Evolutionary conservation across 2,113 vertebrate species (phyloP).

Genomic region (Cephalopterus ornatus): DNA sequence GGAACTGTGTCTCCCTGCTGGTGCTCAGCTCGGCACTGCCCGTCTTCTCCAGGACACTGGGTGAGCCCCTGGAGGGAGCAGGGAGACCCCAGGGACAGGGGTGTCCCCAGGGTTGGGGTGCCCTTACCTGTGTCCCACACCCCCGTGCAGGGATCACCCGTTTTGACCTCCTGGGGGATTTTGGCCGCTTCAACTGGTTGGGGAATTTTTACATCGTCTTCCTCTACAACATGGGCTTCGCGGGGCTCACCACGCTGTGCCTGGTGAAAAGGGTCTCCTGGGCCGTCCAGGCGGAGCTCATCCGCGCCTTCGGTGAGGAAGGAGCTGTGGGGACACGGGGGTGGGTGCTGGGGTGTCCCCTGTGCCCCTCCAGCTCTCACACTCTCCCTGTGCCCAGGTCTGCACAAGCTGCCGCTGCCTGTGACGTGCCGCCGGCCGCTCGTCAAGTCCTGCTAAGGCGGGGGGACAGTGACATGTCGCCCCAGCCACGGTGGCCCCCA

Average conservation of each 20-base stretch:
- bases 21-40: conserved; percentile 96
- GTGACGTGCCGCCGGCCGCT: conserved; percentile 73
- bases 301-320: conserved; percentile 90
- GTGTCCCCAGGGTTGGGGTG: not conserved
- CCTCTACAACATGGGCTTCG: conserved; percentile 94
- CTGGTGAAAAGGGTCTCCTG: conserved; percentile 92
- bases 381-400: conserved; percentile 68
- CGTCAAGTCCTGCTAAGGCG: conserved; percentile 57
- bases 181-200: conserved; percentile 94
- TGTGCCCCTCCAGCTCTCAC: not conserved
- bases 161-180: conserved; percentile 94
- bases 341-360: not conserved
- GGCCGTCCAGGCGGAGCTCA: conserved; percentile 89
- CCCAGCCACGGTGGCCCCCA: fast-evolving
- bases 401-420: conserved; percentile 86
- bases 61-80: conserved; percentile 65
- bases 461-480: not conserved
- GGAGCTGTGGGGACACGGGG: not conserved
- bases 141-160: conserved; percentile 85
- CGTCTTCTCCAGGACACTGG: conserved; percentile 93
- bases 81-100: not conserved
- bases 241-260: conserved; percentile 89
- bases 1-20: conserved; percentile 92
- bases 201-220: conserved; percentile 95
- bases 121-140: not conserved